Evolutionary conservation across 2,113 vertebrate species (phyloP).

Genomic region (Anseranas semipalmata): DNA sequence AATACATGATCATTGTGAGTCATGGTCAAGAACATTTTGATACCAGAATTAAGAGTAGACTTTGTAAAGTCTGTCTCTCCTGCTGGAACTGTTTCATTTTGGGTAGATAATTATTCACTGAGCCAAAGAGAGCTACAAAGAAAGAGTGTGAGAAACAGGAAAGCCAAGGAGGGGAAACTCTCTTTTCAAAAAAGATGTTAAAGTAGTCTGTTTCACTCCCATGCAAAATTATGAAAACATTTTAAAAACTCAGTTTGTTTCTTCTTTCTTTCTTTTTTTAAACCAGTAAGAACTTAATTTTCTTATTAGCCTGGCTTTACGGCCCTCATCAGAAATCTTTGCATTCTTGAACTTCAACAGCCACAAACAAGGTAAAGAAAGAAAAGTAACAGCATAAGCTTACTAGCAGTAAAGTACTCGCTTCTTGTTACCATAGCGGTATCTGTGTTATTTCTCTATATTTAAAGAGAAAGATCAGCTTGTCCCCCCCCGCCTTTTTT

Average conservation of each 20-base stretch:
- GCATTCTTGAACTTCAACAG: neutral
- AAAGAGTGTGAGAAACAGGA: neutral
- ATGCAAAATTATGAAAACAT: neutral
- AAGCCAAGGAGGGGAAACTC: neutral
- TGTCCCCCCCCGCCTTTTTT: neutral
- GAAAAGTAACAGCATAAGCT: neutral
- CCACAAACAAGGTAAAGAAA: neutral
- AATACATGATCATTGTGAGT: neutral
- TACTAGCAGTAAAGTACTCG: neutral
- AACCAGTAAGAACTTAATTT: neutral
- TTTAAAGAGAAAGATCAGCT: neutral
- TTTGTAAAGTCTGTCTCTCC: neutral
- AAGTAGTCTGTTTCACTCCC: neutral
- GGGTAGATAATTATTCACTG: neutral
- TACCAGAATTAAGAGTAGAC: neutral
- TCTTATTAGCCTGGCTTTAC: neutral
- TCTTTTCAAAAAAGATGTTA: neutral
- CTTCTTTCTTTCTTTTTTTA: neutral
- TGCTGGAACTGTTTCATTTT: constrained; percentile 14
- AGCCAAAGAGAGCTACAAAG: neutral
- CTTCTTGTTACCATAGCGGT: neutral
- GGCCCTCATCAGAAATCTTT: neutral
- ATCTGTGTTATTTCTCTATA: neutral
- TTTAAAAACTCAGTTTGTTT: neutral
- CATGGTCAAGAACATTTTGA: neutral